Evolutionary conservation across 2,888 invertebrate genomes (phyloP).

Genomic region (Melieria omissa): DNA sequence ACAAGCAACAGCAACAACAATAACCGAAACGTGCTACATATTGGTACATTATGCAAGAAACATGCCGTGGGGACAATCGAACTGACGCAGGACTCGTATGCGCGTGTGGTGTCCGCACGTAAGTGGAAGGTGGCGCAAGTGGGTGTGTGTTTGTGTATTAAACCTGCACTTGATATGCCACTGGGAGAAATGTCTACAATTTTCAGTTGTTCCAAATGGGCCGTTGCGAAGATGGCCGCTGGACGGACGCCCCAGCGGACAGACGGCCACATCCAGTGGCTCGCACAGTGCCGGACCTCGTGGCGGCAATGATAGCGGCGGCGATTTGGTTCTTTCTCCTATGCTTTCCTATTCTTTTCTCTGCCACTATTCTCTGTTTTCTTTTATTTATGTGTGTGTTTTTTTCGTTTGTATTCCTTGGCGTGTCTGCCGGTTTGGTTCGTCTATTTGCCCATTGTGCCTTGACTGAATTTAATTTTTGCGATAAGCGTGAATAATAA

Average conservation of each 20-base stretch:
- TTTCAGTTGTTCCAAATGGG: neutral
- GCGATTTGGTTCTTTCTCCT: neutral
- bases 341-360: neutral
- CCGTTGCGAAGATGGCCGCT: too few species aligned
- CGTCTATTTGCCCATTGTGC: neutral
- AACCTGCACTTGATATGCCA: conserved; percentile 1
- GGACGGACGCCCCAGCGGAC: too few species aligned
- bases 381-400: neutral
- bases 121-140: neutral
- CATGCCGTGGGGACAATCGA: too few species aligned
- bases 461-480: conserved; percentile 9
- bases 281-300: too few species aligned
- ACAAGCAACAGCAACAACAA: too few species aligned
- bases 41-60: too few species aligned
- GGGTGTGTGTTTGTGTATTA: neutral
- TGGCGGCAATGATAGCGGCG: too few species aligned
- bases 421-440: neutral
- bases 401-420: neutral
- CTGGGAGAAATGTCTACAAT: conserved; percentile 12
- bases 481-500: conserved; percentile 2
- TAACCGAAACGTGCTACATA: too few species aligned
- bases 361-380: neutral
- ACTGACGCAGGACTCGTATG: too few species aligned
- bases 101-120: neutral
- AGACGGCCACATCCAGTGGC: too few species aligned